Evolutionary conservation across 2,888 invertebrate genomes (phyloP), one percentile per base, ranked within the genome.

Genomic region (Clitarchus hookeri): DNA sequence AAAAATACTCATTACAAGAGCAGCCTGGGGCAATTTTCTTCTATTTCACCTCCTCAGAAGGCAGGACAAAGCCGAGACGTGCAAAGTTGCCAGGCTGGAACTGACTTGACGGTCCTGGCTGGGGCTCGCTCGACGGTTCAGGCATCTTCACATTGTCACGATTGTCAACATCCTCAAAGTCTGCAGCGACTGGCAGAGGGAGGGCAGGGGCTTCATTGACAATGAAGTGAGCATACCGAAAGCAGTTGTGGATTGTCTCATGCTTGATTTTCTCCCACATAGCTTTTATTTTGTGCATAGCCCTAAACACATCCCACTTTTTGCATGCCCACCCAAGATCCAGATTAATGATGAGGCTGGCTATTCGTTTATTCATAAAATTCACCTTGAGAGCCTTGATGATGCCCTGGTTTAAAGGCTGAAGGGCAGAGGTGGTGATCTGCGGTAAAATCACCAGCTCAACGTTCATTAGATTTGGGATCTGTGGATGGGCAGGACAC

Each of bases 361-460:
- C n/a, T 9, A 23, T 65, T n/a, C 23, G 19, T 12, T n/a, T 65
- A 6, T n/a, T 12, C 8, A 19, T 1, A 12, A n/a, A 65, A n/a
- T 65, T 19, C 8, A 19, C 65, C n/a, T 84, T 44, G 1, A 84
- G n/a, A 19, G 48, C 48, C 25, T 84, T 44, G 11, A 84, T 84
- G 19, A 84, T 84, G 19, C 84, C 86, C 84, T 79, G n/a, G 80
- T 86, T 84, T 13, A 86, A 77, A 23, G 78, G 86, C 86, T 86
- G 86, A 78, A 77, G 79, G 80, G 65, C 79, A 25, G 84, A 84
- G 54, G 84, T 86, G n/a, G n/a, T n/a, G n/a, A n/a, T n/a, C n/a
- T n/a, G n/a, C n/a, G n/a, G n/a, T n/a, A n/a, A n/a, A 77, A 86
- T 77, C 79, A 84, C 80, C 23, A 86, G 44, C 53, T 86, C 79